Conservation (phyloP, 2,888 invertebrate species). For the Dolichomitus sp. region DNA sequence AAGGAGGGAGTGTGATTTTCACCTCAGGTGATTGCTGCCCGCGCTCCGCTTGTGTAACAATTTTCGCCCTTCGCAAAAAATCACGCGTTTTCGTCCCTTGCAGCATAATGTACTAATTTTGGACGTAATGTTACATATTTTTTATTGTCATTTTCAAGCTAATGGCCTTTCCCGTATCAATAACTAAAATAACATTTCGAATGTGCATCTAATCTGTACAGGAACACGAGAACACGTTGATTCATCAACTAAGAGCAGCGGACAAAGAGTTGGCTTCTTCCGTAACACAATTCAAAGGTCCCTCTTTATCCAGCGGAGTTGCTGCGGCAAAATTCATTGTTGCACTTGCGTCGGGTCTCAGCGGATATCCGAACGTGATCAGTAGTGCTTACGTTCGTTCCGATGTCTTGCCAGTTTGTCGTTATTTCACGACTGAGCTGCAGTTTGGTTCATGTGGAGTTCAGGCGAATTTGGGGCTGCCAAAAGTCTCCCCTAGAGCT, state of each 20-base stretch:
- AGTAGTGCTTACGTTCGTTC: constrained; percentile 79
- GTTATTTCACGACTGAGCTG: constrained; percentile 74
- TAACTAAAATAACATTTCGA: background rate
- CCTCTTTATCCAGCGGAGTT: constrained; percentile 75
- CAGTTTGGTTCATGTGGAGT: constrained; percentile 76
- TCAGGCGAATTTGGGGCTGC: constrained; percentile 76
- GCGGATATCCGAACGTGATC: constrained; percentile 72
- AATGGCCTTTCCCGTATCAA: background rate
- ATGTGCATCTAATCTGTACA: background rate
- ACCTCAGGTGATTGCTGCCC: too few species aligned
- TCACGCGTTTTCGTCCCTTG: too few species aligned
- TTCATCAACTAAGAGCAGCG: constrained; percentile 72
- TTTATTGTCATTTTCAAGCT: too few species aligned
- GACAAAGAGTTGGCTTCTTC: constrained; percentile 73
- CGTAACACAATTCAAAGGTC: constrained; percentile 64
- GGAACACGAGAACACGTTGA: constrained; percentile 70
- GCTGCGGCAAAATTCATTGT: constrained; percentile 79
- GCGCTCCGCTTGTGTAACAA: too few species aligned
- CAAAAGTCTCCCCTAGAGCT: constrained; percentile 77
- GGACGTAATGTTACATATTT: too few species aligned
- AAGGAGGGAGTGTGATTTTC: too few species aligned
- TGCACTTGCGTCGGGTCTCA: constrained; percentile 74
- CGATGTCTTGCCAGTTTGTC: constrained; percentile 77
- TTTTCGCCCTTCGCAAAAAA: too few species aligned
- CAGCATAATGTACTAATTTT: too few species aligned